Evolutionary conservation across 1,140 invertebrate genomes (phyloP).

Genomic region (Drosophila truncata): DNA sequence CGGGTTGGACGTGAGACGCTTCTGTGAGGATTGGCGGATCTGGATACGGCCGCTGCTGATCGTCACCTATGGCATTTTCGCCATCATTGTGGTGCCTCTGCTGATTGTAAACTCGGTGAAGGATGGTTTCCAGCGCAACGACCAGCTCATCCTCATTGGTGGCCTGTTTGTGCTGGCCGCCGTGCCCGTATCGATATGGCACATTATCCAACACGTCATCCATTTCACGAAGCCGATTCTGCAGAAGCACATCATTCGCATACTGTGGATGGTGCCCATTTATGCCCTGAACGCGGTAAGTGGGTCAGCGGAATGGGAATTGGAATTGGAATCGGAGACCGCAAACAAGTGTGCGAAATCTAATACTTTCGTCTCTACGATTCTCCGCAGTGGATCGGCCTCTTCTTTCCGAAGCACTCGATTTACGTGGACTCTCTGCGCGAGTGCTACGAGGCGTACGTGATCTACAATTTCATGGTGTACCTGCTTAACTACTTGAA

Average conservation of each 20-base stretch:
- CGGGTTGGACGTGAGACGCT: slow-evolving; percentile 70
- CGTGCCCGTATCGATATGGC: slow-evolving; percentile 96
- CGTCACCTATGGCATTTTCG: slow-evolving; percentile 91
- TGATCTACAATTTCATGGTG: slow-evolving; percentile 99
- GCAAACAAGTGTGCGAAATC: slow-evolving; percentile 33
- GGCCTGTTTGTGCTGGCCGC: slow-evolving; percentile 96
- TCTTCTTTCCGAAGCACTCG: slow-evolving; percentile 92
- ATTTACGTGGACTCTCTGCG: slow-evolving; percentile 96
- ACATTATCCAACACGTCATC: slow-evolving; percentile 97
- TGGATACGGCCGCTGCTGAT: slow-evolving; percentile 96
- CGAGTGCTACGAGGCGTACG: slow-evolving; percentile 98
- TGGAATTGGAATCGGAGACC: slow-evolving; percentile 28
- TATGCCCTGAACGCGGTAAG: slow-evolving; percentile 97
- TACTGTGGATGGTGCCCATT: slow-evolving; percentile 99
- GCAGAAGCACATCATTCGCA: slow-evolving; percentile 98
- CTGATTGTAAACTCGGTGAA: slow-evolving; percentile 91
- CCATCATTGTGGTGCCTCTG: slow-evolving; percentile 93
- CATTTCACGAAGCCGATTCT: slow-evolving; percentile 97
- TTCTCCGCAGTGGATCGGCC: slow-evolving; percentile 91
- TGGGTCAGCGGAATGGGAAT: slow-evolving; percentile 43
- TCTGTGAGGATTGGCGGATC: slow-evolving; percentile 91
- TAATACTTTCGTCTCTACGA: slow-evolving; percentile 32
- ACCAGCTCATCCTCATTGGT: slow-evolving; percentile 93
- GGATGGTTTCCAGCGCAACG: slow-evolving; percentile 90
- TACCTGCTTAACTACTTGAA: slow-evolving; percentile 96